phyloP scores from a whole-genome alignment of 2,797 vertebrate species.

The Strix occidentalis region DNA sequence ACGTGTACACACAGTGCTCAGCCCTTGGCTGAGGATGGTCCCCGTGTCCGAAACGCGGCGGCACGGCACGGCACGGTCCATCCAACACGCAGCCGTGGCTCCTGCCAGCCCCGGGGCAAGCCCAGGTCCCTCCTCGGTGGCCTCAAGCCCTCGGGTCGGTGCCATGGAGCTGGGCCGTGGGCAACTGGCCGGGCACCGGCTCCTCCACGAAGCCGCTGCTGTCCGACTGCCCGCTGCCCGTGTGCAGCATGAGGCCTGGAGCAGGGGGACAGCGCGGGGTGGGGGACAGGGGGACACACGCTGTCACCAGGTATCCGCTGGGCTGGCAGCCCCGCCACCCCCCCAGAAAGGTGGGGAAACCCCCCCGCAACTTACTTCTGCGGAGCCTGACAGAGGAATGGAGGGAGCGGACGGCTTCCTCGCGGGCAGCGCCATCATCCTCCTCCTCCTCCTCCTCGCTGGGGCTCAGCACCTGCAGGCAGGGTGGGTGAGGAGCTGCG shows the following conservation, averaged over 20 bases:
- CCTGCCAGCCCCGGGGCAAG: rapidly evolving
- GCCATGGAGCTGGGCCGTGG: rapidly evolving
- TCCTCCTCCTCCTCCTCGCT: background rate
- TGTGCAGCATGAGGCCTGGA: conserved; percentile 70
- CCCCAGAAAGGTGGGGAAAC: no score
- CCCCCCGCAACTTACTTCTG: background rate
- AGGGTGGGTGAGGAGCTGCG: background rate
- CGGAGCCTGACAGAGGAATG: background rate
- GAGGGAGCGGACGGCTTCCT: background rate
- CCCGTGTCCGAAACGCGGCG: rapidly evolving
- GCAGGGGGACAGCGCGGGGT: background rate
- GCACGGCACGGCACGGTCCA: rapidly evolving
- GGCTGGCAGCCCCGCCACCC: background rate
- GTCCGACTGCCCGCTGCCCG: conserved; percentile 76
- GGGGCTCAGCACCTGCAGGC: background rate
- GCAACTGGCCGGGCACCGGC: background rate
- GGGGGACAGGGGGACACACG: background rate
- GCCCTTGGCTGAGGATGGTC: background rate
- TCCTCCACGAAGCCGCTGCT: conserved; percentile 83
- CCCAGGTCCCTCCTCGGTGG: background rate
- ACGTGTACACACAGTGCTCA: background rate
- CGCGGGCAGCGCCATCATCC: rapidly evolving
- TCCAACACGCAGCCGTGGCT: background rate
- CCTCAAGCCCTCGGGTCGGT: background rate
- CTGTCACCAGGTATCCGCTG: background rate